phyloP scores from a whole-genome alignment of 2,113 vertebrate genomes.

The Pelecanoides urinatrix region DNA sequence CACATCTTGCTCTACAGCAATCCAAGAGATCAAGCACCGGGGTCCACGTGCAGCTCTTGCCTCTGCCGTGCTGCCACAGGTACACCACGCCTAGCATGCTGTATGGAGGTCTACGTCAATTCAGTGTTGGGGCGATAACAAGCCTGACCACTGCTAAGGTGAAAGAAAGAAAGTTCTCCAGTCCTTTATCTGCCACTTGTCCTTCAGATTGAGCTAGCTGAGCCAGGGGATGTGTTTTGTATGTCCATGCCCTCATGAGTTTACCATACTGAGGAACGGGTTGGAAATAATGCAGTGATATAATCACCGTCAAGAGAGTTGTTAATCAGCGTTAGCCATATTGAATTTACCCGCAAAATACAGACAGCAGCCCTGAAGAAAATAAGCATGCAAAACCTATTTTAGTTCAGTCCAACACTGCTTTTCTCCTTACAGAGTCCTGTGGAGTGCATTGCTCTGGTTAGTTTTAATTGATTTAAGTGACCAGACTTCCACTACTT shows the following conservation, averaged over 20 bases:
- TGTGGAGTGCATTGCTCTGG: background rate
- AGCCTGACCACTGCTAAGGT: background rate
- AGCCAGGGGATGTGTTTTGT: background rate
- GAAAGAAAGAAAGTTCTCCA: background rate
- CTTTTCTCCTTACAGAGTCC: conserved; percentile 6
- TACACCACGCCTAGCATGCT: fast-evolving
- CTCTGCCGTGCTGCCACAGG: background rate
- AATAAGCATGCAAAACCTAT: background rate
- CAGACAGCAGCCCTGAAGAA: conserved; percentile 9
- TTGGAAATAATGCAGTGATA: background rate
- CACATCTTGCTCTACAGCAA: background rate
- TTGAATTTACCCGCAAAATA: background rate
- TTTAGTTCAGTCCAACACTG: background rate
- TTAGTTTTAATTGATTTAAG: conserved; percentile 60
- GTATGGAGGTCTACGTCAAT: background rate
- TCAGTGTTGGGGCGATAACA: fast-evolving
- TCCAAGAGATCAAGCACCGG: background rate
- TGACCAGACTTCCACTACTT: conserved; percentile 53
- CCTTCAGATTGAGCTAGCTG: background rate
- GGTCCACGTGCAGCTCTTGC: background rate
- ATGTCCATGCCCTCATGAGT: background rate
- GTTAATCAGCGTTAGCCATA: conserved; percentile 53
- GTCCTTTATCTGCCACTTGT: background rate
- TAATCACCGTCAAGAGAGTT: background rate
- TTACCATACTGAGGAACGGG: background rate